A percentile compares a stretch with the other conserved stretches of the same genome.
Evolutionary conservation across 2,113 vertebrate genomes (phyloP).

Genomic region (Glaucomys volans): DNA sequence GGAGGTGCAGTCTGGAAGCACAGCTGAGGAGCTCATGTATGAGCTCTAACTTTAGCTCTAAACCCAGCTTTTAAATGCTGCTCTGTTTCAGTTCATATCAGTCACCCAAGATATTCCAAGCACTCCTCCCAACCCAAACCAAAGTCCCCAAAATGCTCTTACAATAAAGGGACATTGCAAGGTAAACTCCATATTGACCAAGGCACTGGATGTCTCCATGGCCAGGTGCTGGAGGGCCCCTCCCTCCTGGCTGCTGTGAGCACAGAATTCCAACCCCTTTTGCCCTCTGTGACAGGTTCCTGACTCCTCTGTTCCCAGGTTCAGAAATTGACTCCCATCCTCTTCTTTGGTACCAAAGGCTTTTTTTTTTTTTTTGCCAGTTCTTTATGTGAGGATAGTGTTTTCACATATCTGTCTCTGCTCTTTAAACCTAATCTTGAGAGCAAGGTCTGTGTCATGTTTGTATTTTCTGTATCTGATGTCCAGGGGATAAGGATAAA

Average conservation of each 20-base stretch:
- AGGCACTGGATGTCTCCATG: neutral
- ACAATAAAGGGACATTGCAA: neutral
- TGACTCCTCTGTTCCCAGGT: neutral
- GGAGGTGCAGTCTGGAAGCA: neutral
- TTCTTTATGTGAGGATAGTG: neutral
- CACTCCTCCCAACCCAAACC: neutral
- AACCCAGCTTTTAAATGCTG: neutral
- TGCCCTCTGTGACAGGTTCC: neutral
- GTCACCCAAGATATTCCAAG: neutral
- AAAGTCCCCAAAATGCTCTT: neutral
- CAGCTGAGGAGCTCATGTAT: neutral
- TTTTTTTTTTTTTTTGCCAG: neutral
- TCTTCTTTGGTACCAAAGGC: neutral
- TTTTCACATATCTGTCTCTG: neutral
- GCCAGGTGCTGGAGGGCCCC: neutral
- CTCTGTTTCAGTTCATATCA: neutral
- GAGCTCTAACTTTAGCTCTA: neutral
- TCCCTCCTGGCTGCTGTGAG: neutral
- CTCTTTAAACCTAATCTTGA: neutral
- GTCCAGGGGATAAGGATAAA: neutral
- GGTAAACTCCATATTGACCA: neutral
- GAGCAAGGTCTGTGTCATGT: neutral
- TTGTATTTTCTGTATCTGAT: neutral
- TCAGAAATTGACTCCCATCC: neutral
- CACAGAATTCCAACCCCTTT: neutral